A percentile compares a stretch with the other conserved stretches of the same genome.
These are phyloP conservation scores for Epizoanthus ramosus DNA, from an alignment of 92 coral and sea anemone species.

Conservation along the genomic window DNA sequence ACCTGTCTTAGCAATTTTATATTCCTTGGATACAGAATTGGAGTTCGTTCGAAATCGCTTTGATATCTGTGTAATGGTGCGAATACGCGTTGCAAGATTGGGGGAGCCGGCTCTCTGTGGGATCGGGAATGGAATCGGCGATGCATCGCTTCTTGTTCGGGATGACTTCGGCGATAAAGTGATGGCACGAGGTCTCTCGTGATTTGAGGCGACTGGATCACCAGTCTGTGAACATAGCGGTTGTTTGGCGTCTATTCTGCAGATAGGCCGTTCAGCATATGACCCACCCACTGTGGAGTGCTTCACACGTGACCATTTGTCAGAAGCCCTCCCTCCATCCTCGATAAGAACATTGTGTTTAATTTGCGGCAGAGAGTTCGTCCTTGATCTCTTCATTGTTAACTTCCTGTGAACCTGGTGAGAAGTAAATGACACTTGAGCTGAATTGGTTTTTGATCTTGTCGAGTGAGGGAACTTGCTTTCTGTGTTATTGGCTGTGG, in stretches of 20 bases:
- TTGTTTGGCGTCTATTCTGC: not conserved
- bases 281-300: not conserved
- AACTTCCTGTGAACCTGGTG: not conserved
- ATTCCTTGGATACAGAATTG: constrained; percentile 76
- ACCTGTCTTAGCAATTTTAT: constrained; percentile 91
- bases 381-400: not conserved
- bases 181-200: constrained; percentile 50
- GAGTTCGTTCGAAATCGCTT: constrained; percentile 52
- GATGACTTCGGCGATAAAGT: constrained; percentile 36
- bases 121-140: constrained; percentile 5
- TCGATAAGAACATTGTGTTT: not conserved
- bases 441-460: not conserved
- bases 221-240: not conserved
- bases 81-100: constrained; percentile 50
- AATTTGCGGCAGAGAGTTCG: constrained; percentile 36
- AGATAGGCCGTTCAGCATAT: not conserved
- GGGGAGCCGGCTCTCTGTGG: constrained; percentile 20
- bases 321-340: not conserved
- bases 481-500: not conserved
- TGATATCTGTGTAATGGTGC: constrained; percentile 59
- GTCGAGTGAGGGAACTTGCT: not conserved
- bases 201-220: constrained; percentile 11
- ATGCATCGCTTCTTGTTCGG: constrained; percentile 8
- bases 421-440: not conserved
- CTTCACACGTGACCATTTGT: not conserved